Conservation (phyloP, 2,113 vertebrate genomes). For the Mandrillus leucophaeus region DNA sequence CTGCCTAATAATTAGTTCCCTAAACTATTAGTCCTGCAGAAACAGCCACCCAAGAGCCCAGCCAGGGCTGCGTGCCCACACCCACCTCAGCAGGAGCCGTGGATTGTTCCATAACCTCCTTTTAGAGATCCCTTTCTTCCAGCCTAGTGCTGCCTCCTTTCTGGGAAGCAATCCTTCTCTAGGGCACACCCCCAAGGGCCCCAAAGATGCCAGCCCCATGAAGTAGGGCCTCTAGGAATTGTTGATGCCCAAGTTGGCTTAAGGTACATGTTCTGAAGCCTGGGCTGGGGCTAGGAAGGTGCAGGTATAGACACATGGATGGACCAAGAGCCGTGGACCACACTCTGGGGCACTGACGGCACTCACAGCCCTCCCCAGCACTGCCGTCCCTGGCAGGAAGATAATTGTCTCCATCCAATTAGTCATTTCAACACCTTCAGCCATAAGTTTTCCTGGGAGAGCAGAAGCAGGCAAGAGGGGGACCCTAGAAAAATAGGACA, state of each 20-base stretch:
- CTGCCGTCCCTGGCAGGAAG: constrained; percentile 19
- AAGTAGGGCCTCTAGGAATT: background rate
- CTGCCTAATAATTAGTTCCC: background rate
- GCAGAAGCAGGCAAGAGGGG: constrained; percentile 33
- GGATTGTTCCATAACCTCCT: background rate
- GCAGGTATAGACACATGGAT: background rate
- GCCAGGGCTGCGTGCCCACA: background rate
- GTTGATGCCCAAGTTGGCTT: background rate
- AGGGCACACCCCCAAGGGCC: background rate
- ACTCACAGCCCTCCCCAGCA: background rate
- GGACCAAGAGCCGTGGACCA: background rate
- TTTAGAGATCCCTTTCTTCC: background rate
- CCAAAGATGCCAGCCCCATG: background rate
- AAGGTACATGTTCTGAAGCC: background rate
- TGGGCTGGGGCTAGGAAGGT: rapidly evolving
- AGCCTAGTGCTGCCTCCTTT: background rate
- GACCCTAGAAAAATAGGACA: constrained; percentile 64
- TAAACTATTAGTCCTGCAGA: background rate
- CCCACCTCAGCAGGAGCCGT: background rate
- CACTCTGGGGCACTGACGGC: background rate
- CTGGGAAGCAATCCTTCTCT: background rate
- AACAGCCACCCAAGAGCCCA: background rate
- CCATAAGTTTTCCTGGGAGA: constrained; percentile 55
- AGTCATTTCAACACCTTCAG: constrained; percentile 64
- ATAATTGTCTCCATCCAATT: constrained; percentile 69